Evolutionary conservation across 2,888 invertebrate species (phyloP).

Genomic region (Watsonalla binaria): DNA sequence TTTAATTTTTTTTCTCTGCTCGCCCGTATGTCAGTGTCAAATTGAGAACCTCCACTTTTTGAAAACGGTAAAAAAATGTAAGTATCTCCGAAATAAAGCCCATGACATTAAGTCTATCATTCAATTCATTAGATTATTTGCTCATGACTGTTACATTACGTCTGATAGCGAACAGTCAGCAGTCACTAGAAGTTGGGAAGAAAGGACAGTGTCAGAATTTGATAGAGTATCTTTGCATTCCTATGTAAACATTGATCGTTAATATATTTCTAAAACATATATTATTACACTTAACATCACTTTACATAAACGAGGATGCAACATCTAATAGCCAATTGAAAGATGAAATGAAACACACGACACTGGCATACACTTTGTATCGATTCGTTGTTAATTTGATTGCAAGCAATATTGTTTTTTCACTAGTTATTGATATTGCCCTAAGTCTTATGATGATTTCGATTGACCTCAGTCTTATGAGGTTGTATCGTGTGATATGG

Average conservation of each 20-base stretch:
- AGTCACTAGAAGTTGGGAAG: slow-evolving; percentile 13
- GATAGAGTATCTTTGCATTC: slow-evolving; percentile 22
- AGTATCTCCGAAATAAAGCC: no score
- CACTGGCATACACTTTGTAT: background rate
- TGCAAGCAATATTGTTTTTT: no score
- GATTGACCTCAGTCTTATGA: no score
- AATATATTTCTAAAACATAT: slow-evolving; percentile 6
- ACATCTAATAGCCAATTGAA: slow-evolving; percentile 13
- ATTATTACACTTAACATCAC: slow-evolving; percentile 13
- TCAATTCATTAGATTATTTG: background rate
- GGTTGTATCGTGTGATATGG: no score
- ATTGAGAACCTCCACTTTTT: no score
- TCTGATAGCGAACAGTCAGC: slow-evolving; percentile 8
- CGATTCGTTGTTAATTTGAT: no score
- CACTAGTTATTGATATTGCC: no score
- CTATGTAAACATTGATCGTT: slow-evolving; percentile 16
- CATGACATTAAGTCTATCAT: background rate
- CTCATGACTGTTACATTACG: slow-evolving; percentile 6
- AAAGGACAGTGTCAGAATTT: slow-evolving; percentile 22
- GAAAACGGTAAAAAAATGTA: no score
- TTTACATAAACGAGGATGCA: slow-evolving; percentile 14
- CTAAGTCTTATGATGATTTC: no score
- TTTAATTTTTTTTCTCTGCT: no score
- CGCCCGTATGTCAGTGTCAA: no score
- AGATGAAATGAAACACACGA: background rate